Base-by-base conservation (phyloP, 2,113 vertebrate genomes). In the Stigmatopora nigra region DNA sequence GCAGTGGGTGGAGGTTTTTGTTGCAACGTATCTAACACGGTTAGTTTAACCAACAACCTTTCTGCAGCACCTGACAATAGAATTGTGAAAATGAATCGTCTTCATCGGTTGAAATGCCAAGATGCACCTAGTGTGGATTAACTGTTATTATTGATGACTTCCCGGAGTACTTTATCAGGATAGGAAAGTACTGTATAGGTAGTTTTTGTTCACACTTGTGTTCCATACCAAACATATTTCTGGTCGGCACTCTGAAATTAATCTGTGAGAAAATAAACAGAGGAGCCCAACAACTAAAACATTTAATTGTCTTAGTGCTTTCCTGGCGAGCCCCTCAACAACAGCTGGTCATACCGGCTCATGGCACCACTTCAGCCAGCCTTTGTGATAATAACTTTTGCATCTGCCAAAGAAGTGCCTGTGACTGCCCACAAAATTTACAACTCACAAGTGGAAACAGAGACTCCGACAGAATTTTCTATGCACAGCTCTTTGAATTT, bases 401-500 rank as follows among this genome's bases (percentile, higher is more conserved):
- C 95, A 94, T 95, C 92, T 95, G 95, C 93, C 89, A 92, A 91
- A 83, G 84, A 89, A 91, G 91, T 67, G 84, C 89, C 91, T 86
- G 89, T 91, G 84, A 92, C 95, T 94, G 94, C 94, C 93, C 95
- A 93, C 93, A 92, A 91, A 97, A 96, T 96, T 94, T 93, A 94
- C 93, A 94, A 93, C 94, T 94, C 94, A 91, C 95, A 92, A 94
- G 94, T 94, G 94, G 92, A 93, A 92, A 93, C 92, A 91, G 91
- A 91, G 93, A 92, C 93, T 93, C 90, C 88, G 83, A 92, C 92
- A 91, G 93, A 94, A 97, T 97, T 94, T 94, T 93, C 93, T 93
- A 95, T 95, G 94, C 93, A 92, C 91, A 91, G 94, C 90, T 93
- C 95, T 99, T 98, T 98, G 95, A 99, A 98, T 98, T 98, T 93